Evolutionary conservation across 2,113 vertebrate species (phyloP).

Genomic region (Nesospiza acunhae): DNA sequence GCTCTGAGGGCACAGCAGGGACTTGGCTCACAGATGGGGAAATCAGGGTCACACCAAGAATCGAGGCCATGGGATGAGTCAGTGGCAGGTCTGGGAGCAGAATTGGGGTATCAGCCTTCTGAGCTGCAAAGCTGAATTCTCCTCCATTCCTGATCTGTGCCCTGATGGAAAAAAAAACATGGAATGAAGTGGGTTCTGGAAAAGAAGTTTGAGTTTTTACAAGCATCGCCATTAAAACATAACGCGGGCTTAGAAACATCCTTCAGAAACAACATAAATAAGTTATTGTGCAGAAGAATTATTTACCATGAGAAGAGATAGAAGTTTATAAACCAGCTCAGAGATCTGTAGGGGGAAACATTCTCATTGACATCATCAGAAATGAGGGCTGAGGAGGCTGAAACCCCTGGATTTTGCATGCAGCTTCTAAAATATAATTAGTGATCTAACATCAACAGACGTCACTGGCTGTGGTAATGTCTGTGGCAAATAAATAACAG

Average conservation of each 20-base stretch:
- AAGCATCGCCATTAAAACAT: neutral
- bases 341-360: neutral
- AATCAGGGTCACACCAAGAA: neutral
- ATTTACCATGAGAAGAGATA: constrained; percentile 11
- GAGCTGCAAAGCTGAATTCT: neutral
- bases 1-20: neutral
- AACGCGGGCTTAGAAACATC: neutral
- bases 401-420: neutral
- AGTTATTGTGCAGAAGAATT: constrained; percentile 28
- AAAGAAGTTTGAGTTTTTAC: neutral
- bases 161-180: neutral
- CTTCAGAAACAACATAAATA: constrained; percentile 47
- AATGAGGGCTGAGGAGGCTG: neutral
- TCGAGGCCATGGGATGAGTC: neutral
- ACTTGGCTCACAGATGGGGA: neutral
- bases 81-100: neutral
- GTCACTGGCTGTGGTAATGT: constrained; percentile 74
- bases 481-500: constrained; percentile 79
- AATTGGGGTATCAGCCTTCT: neutral
- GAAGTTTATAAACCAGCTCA: neutral
- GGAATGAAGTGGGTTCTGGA: neutral
- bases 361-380: neutral
- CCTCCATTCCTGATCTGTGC: neutral
- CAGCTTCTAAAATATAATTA: constrained; percentile 65
- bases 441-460: constrained; percentile 65